Percentiles rank a stretch among this genome's conserved stretches.
Conservation (phyloP, 1,140 invertebrate species). For the Cydia strobilella region DNA sequence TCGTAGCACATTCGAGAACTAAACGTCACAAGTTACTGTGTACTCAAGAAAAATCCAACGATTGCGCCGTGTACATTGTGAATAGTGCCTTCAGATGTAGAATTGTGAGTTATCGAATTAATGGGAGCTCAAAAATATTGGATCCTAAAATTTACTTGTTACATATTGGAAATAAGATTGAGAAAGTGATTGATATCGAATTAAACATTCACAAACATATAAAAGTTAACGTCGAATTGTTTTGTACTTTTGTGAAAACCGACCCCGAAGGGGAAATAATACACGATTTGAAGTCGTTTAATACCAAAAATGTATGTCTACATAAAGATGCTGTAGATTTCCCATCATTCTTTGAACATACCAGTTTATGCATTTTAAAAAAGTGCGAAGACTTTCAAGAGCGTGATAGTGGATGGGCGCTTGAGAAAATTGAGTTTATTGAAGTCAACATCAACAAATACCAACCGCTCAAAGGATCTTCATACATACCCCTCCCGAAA, state of each 20-base stretch:
- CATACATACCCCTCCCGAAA: slow-evolving; percentile 23
- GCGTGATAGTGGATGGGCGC: slow-evolving; percentile 30
- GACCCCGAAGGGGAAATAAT: neutral
- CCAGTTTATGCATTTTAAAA: neutral
- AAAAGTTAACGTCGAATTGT: neutral
- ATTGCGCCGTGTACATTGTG: neutral
- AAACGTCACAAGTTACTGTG: slow-evolving; percentile 7
- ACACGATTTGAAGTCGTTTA: neutral
- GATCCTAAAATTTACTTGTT: neutral
- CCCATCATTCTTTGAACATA: neutral
- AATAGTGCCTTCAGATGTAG: neutral
- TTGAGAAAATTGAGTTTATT: slow-evolving; percentile 3
- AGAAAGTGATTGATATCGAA: neutral
- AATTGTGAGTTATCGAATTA: neutral
- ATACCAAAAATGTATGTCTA: neutral
- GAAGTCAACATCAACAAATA: slow-evolving; percentile 30
- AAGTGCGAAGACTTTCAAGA: slow-evolving; percentile 30
- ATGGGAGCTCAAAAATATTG: neutral
- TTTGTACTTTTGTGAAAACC: neutral
- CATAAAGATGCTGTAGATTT: neutral
- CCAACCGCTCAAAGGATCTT: neutral
- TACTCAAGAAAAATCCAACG: neutral
- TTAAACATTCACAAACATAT: neutral
- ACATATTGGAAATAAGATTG: neutral
- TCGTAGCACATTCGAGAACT: neutral